phyloP scores from a whole-genome alignment of 2,113 vertebrate species.

The Phalacrocorax pelagicus region DNA sequence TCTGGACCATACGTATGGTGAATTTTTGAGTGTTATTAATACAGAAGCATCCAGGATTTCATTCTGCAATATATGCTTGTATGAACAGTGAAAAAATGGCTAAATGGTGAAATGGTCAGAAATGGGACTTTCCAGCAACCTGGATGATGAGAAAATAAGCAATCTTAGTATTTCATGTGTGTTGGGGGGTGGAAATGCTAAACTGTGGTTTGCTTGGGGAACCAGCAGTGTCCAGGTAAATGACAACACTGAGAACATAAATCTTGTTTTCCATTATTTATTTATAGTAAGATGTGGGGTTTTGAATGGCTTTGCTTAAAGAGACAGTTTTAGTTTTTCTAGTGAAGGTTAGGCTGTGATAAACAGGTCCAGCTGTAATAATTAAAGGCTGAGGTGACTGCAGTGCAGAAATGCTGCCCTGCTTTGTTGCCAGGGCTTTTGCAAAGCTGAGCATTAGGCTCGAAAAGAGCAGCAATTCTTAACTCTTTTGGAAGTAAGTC shows the following conservation, averaged over 20 bases:
- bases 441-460: background rate
- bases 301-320: constrained; percentile 18
- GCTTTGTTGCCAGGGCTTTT: background rate
- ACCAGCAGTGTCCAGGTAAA: background rate
- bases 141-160: background rate
- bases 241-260: background rate
- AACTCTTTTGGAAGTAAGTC: background rate
- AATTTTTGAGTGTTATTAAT: background rate
- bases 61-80: too few species aligned
- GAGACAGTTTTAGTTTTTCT: background rate
- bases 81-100: background rate
- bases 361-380: constrained; percentile 47
- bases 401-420: background rate
- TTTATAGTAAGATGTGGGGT: background rate
- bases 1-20: background rate
- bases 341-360: constrained; percentile 1
- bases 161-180: fast-evolving
- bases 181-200: background rate
- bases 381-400: constrained; percentile 7
- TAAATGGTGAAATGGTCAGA: background rate
- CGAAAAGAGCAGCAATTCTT: background rate
- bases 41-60: background rate
- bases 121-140: background rate
- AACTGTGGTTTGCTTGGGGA: background rate
- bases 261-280: background rate